Evolutionary conservation across 2,888 invertebrate genomes (phyloP).

Genomic region (Cantharis lateralis): DNA sequence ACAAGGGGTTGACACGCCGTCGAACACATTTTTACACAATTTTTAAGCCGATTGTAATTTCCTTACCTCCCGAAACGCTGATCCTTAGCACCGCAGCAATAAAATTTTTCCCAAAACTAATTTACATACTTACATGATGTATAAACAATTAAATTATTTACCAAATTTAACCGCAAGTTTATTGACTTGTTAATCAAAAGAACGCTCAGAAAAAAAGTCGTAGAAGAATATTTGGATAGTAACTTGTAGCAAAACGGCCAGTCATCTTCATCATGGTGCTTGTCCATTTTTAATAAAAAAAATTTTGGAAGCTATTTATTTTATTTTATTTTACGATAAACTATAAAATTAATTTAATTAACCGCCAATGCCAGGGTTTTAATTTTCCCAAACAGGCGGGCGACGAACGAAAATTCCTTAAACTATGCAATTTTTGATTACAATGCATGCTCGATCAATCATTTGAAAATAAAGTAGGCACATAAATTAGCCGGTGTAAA

Average conservation of each 20-base stretch:
- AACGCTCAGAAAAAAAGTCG: neutral
- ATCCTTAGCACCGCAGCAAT: neutral
- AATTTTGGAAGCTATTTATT: neutral
- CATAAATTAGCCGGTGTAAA: conserved; percentile 31
- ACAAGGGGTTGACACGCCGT: conserved; percentile 4
- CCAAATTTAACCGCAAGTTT: neutral
- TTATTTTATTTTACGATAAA: neutral
- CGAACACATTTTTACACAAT: neutral
- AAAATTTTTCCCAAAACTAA: neutral
- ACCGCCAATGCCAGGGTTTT: neutral
- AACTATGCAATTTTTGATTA: conserved; percentile 7
- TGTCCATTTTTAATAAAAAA: neutral
- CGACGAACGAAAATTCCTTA: neutral
- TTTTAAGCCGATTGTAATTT: neutral
- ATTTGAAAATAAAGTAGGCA: neutral
- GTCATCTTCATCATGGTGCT: neutral
- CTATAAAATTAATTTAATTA: neutral
- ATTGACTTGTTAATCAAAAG: neutral
- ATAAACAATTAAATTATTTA: neutral
- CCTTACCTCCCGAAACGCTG: neutral
- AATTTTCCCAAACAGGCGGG: neutral
- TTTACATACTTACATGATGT: neutral
- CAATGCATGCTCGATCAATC: conserved; percentile 5
- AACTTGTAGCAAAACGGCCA: neutral
- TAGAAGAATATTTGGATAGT: neutral